Conservation (phyloP, 2,888 invertebrate genomes). For the Danaus chrysippus region DNA sequence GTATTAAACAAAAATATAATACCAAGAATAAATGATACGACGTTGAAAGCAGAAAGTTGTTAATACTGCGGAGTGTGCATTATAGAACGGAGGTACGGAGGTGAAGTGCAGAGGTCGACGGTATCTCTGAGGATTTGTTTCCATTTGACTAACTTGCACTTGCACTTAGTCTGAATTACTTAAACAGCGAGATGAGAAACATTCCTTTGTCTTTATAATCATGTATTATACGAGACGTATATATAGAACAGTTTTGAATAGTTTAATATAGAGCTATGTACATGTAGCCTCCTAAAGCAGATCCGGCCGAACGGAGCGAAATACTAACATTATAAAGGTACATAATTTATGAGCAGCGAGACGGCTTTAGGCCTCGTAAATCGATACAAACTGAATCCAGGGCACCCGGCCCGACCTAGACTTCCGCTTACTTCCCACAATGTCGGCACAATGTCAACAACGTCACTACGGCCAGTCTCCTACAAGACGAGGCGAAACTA, state of each 20-base stretch:
- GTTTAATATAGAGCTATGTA: background rate
- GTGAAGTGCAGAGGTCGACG: conserved; percentile 51
- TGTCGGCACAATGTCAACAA: conserved; percentile 17
- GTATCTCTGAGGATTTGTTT: conserved; percentile 36
- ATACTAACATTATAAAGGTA: background rate
- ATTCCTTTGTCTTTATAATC: conserved; percentile 10
- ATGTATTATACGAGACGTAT: too few species aligned
- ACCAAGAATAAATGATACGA: conserved; percentile 14
- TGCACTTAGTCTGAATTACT: conserved; percentile 34
- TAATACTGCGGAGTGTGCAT: conserved; percentile 43
- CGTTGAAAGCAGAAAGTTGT: conserved; percentile 22
- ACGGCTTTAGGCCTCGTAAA: conserved; percentile 19
- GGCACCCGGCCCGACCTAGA: conserved; percentile 31
- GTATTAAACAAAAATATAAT: background rate
- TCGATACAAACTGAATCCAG: conserved; percentile 34
- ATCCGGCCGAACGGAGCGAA: background rate
- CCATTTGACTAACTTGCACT: conserved; percentile 26
- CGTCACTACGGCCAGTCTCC: background rate
- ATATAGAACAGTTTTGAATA: background rate
- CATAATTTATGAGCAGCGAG: conserved; percentile 8
- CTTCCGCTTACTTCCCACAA: conserved; percentile 29
- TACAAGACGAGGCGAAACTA: background rate
- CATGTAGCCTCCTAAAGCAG: background rate
- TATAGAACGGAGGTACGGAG: conserved; percentile 65
- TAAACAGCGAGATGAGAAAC: conserved; percentile 16